Percentiles rank a stretch among this genome's conserved stretches.
Evolutionary conservation across 2,113 vertebrate species (phyloP).

Genomic region (Coracopsis vasa): DNA sequence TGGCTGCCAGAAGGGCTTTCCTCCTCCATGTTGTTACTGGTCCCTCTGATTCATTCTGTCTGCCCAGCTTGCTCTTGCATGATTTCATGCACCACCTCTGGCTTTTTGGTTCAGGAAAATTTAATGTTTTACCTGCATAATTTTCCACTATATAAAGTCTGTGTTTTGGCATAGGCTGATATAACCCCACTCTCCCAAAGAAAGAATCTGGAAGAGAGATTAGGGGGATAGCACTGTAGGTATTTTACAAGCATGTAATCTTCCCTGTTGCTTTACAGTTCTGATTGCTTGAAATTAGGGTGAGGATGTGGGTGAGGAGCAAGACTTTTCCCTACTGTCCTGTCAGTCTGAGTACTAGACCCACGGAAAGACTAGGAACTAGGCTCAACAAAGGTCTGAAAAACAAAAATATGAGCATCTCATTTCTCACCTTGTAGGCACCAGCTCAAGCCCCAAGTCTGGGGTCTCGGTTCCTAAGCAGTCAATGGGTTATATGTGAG

Average conservation of each 20-base stretch:
- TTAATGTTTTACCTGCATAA: background rate
- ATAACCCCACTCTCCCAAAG: background rate
- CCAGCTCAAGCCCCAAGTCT: fast-evolving
- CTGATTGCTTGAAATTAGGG: background rate
- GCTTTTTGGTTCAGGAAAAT: background rate
- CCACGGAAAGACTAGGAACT: background rate
- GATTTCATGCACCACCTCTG: background rate
- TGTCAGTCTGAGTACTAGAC: background rate
- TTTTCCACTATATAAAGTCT: background rate
- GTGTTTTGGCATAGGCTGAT: background rate
- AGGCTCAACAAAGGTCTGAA: background rate
- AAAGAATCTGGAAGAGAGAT: background rate
- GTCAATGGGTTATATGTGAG: fast-evolving
- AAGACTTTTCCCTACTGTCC: background rate
- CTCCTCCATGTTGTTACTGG: conserved; percentile 31
- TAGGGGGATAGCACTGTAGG: background rate
- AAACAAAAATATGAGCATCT: fast-evolving
- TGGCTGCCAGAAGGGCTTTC: conserved; percentile 33
- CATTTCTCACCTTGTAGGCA: background rate
- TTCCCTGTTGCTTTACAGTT: background rate
- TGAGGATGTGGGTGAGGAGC: background rate
- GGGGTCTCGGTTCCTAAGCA: background rate
- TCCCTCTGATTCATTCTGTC: conserved; percentile 25
- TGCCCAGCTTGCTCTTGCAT: background rate
- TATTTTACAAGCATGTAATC: background rate